Conservation (phyloP, 2,113 vertebrate genomes). For the Bubo blakistoni region DNA sequence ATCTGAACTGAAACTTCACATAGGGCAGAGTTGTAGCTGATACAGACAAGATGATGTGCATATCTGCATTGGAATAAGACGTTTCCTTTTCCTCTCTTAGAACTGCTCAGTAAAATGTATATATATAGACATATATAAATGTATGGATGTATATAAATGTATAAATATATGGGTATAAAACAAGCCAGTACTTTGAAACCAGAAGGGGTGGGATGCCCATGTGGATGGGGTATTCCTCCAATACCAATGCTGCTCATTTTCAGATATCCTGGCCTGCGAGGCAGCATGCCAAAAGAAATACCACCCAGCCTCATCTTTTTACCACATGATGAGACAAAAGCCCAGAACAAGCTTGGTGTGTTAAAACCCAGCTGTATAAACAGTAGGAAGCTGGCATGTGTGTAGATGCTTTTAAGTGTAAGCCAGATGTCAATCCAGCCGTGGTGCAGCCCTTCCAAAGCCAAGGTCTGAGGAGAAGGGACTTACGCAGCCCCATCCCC, state of each 20-base stretch:
- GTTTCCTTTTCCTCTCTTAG: neutral
- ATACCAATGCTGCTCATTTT: neutral
- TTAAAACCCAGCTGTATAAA: conserved; percentile 23
- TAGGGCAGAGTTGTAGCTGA: neutral
- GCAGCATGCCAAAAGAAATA: neutral
- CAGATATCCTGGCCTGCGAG: rapidly evolving
- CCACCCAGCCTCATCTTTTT: neutral
- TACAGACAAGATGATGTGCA: neutral
- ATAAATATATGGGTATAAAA: neutral
- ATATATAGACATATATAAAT: neutral
- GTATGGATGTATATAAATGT: neutral
- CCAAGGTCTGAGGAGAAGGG: neutral
- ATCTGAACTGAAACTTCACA: neutral
- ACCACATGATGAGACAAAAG: conserved; percentile 15
- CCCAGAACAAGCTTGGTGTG: neutral
- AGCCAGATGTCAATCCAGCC: neutral
- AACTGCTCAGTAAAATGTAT: neutral
- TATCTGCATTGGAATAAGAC: neutral
- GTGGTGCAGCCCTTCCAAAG: neutral
- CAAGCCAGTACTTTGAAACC: neutral
- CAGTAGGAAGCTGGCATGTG: neutral
- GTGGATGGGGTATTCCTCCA: neutral
- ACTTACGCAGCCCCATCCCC: neutral
- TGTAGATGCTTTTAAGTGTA: neutral
- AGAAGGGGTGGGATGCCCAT: neutral